A percentile compares a stretch with the other conserved stretches of the same genome.
Evolutionary conservation across 2,797 vertebrate species (phyloP).

Genomic region (Phataginus tetradactyla): DNA sequence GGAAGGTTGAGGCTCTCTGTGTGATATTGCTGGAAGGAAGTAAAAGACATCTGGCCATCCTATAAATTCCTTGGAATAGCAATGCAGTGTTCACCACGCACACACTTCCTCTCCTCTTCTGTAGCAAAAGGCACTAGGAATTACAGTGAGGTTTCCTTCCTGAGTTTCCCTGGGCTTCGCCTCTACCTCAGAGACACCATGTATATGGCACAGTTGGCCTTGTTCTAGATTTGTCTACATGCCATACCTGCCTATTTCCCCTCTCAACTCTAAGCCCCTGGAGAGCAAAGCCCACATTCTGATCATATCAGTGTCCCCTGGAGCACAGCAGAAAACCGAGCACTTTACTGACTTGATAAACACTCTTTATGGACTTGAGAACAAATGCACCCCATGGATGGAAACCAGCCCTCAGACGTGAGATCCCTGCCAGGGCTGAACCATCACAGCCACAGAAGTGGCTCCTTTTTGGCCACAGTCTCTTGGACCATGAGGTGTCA

Average conservation of each 20-base stretch:
- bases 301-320: neutral
- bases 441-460: neutral
- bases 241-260: neutral
- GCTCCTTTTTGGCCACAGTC: neutral
- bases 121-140: neutral
- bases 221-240: neutral
- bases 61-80: rapidly evolving
- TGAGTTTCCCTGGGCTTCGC: neutral
- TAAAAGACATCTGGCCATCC: neutral
- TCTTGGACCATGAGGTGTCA: rapidly evolving
- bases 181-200: neutral
- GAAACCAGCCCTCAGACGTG: neutral
- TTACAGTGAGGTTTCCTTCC: neutral
- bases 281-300: neutral
- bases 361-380: neutral
- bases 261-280: neutral
- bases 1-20: neutral
- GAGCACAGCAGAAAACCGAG: neutral
- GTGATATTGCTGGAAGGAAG: neutral
- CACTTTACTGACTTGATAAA: neutral
- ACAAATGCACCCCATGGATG: neutral
- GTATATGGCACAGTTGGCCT: neutral
- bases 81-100: rapidly evolving
- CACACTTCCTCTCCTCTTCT: neutral
- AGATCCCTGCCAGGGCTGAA: neutral